Evolutionary conservation across 1,140 invertebrate species (phyloP).

Genomic region (Drosophila miranda): DNA sequence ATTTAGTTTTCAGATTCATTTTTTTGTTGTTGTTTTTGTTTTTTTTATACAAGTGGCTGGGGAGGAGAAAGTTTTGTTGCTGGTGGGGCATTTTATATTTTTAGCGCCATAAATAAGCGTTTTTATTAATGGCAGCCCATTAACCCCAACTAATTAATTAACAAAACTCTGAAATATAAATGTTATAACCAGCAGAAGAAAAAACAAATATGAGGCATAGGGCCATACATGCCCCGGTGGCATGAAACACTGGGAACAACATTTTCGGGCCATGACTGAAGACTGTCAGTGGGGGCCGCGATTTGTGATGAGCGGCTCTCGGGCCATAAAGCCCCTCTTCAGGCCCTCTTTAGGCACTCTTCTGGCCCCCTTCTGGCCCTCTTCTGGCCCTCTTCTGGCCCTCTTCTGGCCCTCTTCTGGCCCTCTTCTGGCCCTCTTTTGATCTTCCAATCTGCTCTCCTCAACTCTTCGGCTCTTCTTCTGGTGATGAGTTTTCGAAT

Average conservation of each 20-base stretch:
- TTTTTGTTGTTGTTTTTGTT: slow-evolving; percentile 30
- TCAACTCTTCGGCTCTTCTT: slow-evolving; percentile 17
- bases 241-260: slow-evolving; percentile 8
- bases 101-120: slow-evolving; percentile 78
- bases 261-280: slow-evolving; percentile 14
- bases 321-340: no score
- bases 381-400: neutral
- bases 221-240: neutral
- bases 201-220: slow-evolving; percentile 16
- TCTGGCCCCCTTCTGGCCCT: no score
- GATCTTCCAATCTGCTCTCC: slow-evolving; percentile 13
- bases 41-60: slow-evolving; percentile 52
- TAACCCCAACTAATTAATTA: slow-evolving; percentile 79
- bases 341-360: no score
- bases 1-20: slow-evolving; percentile 27
- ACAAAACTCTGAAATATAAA: slow-evolving; percentile 56
- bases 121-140: slow-evolving; percentile 78
- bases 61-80: slow-evolving; percentile 62
- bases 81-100: slow-evolving; percentile 47
- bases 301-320: no score
- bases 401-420: no score
- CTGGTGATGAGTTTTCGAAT: slow-evolving; percentile 77
- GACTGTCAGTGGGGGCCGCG: slow-evolving; percentile 7
- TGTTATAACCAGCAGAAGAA: slow-evolving; percentile 7
- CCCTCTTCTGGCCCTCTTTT: neutral